Evolutionary conservation across 1,140 invertebrate genomes (phyloP), one percentile per base, ranked within the genome.

Genomic region (Contarinia nasturtii): DNA sequence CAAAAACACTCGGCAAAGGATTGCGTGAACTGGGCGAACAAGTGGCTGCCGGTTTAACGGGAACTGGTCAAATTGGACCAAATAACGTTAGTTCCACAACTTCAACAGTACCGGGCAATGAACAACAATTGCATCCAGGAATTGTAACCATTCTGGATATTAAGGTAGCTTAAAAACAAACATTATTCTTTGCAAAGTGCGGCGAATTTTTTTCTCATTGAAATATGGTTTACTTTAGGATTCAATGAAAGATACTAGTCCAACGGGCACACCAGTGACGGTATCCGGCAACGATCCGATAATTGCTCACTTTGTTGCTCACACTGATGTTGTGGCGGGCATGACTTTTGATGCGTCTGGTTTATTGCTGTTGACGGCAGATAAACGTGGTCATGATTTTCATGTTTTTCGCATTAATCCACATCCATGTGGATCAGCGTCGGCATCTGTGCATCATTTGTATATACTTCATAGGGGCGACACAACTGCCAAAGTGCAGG

Each of bases 341-440:
- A 71, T 98, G 67, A 75, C 79, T 53, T 98, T 98, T 67, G 93
- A 96, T 62, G 77, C 82, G 5, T 91, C 85, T 48, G 94, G 94
- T 10, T 80, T 87, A 60, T 62, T 98, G 42, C 69, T 98, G 19
- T 71, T 97, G 45, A 96, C 92, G 1, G 87, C 89, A 1, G 93
- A 96, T 66, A 79, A 82, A 51, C 71, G 83, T n/a, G 93, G 93
- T 0, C 90, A 95, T 59, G 86, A 92, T 58, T 98, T 98, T 66
- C 86, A 98, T 65, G 74, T 98, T 42, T 98, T 98, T 66, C 75
- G 87, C 50, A 79, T 98, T 52, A 82, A 93, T 57, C 83, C 92
- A 0, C 92, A 96, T 74, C 88, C 92, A 1, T 79, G 80, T 33
- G 84, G 86, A 1, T 79, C 90, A 19, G 78, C 79, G 15, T 67